These are phyloP conservation scores for Sebastiscus tertius DNA, from an alignment of 2,797 vertebrate genomes.

Conservation along the genomic window DNA sequence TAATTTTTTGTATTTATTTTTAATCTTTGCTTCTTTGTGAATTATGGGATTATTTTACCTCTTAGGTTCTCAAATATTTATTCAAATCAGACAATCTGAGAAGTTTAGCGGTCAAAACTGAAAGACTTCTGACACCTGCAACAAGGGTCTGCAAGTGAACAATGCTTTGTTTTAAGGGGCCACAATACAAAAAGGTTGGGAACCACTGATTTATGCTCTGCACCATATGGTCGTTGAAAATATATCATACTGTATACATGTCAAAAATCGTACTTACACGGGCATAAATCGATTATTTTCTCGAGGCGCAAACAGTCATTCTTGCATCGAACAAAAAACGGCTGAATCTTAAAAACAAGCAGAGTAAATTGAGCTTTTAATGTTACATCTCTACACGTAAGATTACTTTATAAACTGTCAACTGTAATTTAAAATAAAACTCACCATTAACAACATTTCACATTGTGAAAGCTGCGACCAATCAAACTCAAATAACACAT, in stretches of 20 bases:
- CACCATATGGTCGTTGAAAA: not conserved
- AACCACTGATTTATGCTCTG: not conserved
- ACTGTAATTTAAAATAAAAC: constrained; percentile 3
- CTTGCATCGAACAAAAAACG: constrained; percentile 72
- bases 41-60: not conserved
- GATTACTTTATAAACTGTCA: not conserved
- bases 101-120: not conserved
- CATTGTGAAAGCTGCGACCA: constrained; percentile 44
- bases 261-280: constrained; percentile 39
- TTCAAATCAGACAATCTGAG: not conserved
- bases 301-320: constrained; percentile 52
- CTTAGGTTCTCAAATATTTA: not conserved
- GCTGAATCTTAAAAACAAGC: constrained; percentile 71
- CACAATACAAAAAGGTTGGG: not conserved
- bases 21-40: not conserved
- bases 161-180: not conserved
- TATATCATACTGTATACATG: not conserved
- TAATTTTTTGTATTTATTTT: not conserved
- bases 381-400: not conserved
- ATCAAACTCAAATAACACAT: constrained; percentile 65
- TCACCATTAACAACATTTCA: constrained; percentile 65
- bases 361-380: not conserved
- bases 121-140: not conserved
- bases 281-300: constrained; percentile 29
- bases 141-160: not conserved